Conservation (phyloP, 2,888 invertebrate species). For the Mantis religiosa region DNA sequence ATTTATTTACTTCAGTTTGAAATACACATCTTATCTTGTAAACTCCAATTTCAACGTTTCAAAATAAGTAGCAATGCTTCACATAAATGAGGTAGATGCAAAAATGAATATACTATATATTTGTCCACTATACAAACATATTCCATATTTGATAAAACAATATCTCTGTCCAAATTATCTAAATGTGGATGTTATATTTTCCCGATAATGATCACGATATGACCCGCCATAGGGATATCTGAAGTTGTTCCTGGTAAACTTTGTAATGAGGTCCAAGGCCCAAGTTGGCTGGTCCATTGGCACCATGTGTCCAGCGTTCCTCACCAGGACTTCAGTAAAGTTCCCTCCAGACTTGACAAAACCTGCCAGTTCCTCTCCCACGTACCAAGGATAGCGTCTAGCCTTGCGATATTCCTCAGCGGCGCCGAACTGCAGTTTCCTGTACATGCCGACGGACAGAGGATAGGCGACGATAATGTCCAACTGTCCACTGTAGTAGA, state of each 20-base stretch:
- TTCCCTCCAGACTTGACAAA: conserved; percentile 39
- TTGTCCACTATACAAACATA: no score
- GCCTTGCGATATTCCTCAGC: conserved; percentile 40
- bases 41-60: no score
- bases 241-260: conserved; percentile 41
- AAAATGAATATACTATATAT: no score
- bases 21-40: no score
- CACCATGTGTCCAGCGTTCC: conserved; percentile 45
- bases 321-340: conserved; percentile 39
- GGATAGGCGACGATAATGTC: conserved; percentile 63
- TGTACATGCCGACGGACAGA: conserved; percentile 45
- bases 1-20: no score
- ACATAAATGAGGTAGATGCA: no score
- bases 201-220: no score
- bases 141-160: no score
- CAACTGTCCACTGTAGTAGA: conserved; percentile 43
- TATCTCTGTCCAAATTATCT: no score
- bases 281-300: conserved; percentile 43
- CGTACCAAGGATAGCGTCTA: conserved; percentile 40
- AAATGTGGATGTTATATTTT: no score
- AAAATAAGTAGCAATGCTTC: no score
- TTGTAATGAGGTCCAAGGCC: conserved; percentile 32
- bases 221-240: neutral
- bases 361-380: conserved; percentile 40
- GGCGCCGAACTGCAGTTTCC: conserved; percentile 43